Conservation (phyloP, 2,888 invertebrate species). For the Polydrusus pterygomalis region DNA sequence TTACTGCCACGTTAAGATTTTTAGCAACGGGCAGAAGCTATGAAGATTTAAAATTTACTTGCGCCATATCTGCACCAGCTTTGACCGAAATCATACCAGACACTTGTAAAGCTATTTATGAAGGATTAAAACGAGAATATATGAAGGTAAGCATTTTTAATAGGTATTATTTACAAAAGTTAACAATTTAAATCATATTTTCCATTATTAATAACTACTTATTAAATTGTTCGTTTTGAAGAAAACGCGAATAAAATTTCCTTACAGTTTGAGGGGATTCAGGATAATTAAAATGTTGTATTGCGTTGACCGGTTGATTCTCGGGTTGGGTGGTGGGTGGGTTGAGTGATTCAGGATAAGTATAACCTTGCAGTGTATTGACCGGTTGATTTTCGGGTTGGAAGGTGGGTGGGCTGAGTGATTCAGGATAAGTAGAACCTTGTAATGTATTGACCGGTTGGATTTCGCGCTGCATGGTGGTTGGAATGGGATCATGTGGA, state of each 20-base stretch:
- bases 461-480: no score
- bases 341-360: not conserved
- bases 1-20: constrained; percentile 26
- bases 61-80: constrained; percentile 21
- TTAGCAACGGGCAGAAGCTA: constrained; percentile 27
- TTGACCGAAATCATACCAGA: constrained; percentile 27
- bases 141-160: not conserved
- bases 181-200: constrained; percentile 17
- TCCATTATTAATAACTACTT: not conserved
- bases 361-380: not conserved
- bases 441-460: no score
- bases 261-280: not conserved
- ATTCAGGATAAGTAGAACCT: not conserved
- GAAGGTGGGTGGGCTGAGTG: not conserved
- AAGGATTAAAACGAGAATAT: not conserved
- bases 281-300: not conserved
- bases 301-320: no score
- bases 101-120: constrained; percentile 16
- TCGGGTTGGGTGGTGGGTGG: not conserved
- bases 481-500: not conserved
- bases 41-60: constrained; percentile 23
- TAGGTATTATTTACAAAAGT: not conserved
- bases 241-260: not conserved
- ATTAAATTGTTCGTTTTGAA: not conserved
- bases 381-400: no score